Conservation (phyloP, 2,797 vertebrate species). For the Diglossa cyanea region DNA sequence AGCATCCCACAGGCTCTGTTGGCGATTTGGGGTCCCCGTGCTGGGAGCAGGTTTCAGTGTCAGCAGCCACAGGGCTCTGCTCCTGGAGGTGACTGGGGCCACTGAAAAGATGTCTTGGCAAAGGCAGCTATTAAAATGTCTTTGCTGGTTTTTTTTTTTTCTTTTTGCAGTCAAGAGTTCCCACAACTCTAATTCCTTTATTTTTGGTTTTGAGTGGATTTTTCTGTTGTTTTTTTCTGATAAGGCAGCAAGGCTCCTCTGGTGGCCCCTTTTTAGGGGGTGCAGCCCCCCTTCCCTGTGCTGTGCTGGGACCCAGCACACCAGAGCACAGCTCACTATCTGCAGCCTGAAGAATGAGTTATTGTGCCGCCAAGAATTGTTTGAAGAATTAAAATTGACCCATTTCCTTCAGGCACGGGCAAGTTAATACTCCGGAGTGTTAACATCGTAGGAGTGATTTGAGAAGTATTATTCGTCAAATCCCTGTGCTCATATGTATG, state of each 20-base stretch:
- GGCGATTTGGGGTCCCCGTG: rapidly evolving
- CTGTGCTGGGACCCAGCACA: not conserved
- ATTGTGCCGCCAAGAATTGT: conserved; percentile 44
- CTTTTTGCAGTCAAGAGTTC: not conserved
- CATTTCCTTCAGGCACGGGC: conserved; percentile 52
- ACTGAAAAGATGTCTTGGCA: not conserved
- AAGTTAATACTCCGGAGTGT: conserved; percentile 6
- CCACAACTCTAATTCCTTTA: not conserved
- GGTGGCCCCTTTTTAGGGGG: not conserved
- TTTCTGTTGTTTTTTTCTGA: not conserved
- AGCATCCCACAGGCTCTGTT: not conserved
- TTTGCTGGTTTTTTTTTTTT: too few relatives aligned
- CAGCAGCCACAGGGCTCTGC: rapidly evolving
- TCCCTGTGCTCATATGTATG: conserved; percentile 7
- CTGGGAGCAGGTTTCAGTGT: not conserved
- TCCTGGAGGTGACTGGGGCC: not conserved
- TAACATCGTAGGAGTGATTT: not conserved
- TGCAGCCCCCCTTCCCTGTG: not conserved
- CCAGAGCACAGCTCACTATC: not conserved
- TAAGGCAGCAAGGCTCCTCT: not conserved
- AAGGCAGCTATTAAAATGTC: rapidly evolving
- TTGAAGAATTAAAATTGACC: conserved; percentile 66
- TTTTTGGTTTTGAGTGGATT: not conserved
- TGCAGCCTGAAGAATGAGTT: conserved; percentile 23
- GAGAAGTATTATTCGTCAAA: conserved; percentile 25